phyloP scores from a whole-genome alignment of 2,888 invertebrate genomes.

The Agriopis leucophaearia region DNA sequence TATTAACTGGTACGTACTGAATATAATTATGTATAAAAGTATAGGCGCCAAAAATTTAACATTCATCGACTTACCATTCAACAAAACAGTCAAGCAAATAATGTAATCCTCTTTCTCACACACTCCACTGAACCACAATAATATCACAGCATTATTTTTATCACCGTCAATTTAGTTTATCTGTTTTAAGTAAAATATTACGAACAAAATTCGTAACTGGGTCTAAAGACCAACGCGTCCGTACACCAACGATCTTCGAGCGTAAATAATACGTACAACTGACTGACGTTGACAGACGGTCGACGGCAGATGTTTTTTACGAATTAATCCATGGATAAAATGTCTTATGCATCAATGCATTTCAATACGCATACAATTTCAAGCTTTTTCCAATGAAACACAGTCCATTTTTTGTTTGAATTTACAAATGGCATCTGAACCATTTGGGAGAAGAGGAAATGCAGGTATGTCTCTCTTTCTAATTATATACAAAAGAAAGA shows the following conservation, averaged over 20 bases:
- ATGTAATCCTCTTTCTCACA: background rate
- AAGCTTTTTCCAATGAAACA: background rate
- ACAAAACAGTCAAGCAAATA: background rate
- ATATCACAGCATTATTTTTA: background rate
- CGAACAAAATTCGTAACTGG: background rate
- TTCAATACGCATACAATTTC: background rate
- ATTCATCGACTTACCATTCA: background rate
- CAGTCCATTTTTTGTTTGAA: background rate
- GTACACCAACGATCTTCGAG: background rate
- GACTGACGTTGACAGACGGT: background rate
- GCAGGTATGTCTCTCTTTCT: conserved; percentile 60
- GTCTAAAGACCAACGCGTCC: background rate
- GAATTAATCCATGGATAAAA: background rate
- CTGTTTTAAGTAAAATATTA: background rate
- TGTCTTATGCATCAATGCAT: background rate
- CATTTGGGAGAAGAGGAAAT: conserved; percentile 47
- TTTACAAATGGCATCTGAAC: conserved; percentile 7
- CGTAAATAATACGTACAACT: background rate
- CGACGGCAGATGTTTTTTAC: background rate
- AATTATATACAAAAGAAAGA: conserved; percentile 40
- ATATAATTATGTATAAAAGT: too few species aligned
- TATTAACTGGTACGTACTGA: too few species aligned
- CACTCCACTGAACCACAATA: background rate
- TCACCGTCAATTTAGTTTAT: too few species aligned
- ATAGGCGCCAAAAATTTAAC: too few species aligned